Evolutionary conservation across 2,113 vertebrate genomes (phyloP).

Genomic region (Myiopsitta monachus): DNA sequence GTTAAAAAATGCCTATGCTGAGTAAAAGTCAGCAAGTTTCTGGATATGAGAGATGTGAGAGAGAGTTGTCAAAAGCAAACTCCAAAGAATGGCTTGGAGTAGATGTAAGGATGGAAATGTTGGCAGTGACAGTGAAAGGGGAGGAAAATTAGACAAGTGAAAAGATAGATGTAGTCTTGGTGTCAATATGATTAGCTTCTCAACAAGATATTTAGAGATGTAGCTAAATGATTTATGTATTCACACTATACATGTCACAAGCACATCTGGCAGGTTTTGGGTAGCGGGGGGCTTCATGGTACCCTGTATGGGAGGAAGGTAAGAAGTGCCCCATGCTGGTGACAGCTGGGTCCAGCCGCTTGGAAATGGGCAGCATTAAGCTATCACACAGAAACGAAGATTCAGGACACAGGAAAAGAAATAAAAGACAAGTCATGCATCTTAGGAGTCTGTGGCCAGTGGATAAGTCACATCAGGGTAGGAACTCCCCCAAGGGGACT

Average conservation of each 20-base stretch:
- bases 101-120: background rate
- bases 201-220: background rate
- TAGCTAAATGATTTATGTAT: background rate
- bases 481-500: fast-evolving
- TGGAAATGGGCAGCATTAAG: background rate
- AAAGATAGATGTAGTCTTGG: background rate
- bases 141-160: background rate
- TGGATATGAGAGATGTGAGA: background rate
- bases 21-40: background rate
- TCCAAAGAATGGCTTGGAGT: background rate
- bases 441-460: background rate
- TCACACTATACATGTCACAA: background rate
- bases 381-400: background rate
- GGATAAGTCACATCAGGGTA: background rate
- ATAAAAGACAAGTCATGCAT: background rate
- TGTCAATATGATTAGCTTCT: background rate
- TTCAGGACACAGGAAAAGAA: background rate
- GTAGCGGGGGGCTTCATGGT: background rate
- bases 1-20: fast-evolving
- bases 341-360: background rate
- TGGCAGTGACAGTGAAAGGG: background rate
- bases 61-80: background rate
- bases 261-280: background rate
- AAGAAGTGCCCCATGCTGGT: background rate
- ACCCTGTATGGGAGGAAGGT: background rate